These are phyloP conservation scores for Heliothis peltigera DNA, from an alignment of 2,888 invertebrate genomes.

Conservation along the genomic window DNA sequence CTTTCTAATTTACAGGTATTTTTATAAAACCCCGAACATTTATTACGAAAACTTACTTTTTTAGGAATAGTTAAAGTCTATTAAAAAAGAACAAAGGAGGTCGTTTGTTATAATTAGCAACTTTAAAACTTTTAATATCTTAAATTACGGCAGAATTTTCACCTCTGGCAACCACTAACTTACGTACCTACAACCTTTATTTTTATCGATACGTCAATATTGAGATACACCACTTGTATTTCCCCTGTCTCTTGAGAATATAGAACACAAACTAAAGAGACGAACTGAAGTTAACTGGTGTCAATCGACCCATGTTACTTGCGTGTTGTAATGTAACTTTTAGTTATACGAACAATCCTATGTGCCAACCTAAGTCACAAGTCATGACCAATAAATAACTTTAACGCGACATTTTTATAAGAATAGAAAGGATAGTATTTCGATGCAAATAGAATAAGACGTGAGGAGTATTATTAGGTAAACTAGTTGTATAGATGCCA, in stretches of 20 bases:
- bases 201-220: conserved; percentile 15
- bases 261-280: conserved; percentile 43
- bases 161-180: no score
- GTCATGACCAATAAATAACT: conserved; percentile 8
- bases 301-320: conserved; percentile 39
- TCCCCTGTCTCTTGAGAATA: conserved; percentile 31
- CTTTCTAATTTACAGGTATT: no score
- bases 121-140: no score
- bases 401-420: not conserved
- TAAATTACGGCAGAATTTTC: no score
- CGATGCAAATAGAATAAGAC: no score
- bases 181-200: not conserved
- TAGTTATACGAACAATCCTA: conserved; percentile 13
- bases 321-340: conserved; percentile 27
- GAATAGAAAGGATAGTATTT: no score
- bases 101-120: not conserved
- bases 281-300: conserved; percentile 44
- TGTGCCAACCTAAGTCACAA: conserved; percentile 12
- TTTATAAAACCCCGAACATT: no score
- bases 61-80: not conserved
- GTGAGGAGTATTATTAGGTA: no score
- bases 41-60: no score
- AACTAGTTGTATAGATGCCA: no score
- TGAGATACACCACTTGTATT: conserved; percentile 22
- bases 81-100: not conserved